Percentiles rank a stretch among this genome's conserved stretches.
These are phyloP conservation scores for Cyanoramphus novaezelandiae DNA, from an alignment of 2,113 vertebrate species.

Conservation along the genomic window DNA sequence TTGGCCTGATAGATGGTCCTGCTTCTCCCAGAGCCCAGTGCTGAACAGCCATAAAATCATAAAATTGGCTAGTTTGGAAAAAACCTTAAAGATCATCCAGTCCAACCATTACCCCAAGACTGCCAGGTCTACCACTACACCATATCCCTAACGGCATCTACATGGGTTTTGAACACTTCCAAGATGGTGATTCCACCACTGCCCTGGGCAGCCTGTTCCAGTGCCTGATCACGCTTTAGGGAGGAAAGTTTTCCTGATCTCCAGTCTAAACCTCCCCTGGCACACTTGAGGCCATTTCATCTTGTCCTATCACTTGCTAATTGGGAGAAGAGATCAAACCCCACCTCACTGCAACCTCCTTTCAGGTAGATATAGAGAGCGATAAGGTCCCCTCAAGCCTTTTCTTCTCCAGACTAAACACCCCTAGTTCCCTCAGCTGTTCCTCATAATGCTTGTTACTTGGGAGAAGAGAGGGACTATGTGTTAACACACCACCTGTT, in stretches of 20 bases:
- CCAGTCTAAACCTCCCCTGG: not conserved
- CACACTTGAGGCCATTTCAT: not conserved
- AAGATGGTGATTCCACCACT: not conserved
- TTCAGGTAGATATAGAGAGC: not conserved
- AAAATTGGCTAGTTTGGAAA: not conserved
- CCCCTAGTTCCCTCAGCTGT: not conserved
- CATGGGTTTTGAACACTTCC: not conserved
- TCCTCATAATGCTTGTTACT: not conserved
- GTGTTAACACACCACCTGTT: accelerated
- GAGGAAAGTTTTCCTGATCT: not conserved
- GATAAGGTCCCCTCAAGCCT: not conserved
- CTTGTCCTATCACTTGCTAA: not conserved
- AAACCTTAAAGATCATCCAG: not conserved
- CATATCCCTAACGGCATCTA: not conserved
- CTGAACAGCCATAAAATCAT: not conserved
- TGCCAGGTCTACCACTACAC: not conserved
- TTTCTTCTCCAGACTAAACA: not conserved
- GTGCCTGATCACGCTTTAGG: not conserved
- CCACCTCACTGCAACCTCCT: not conserved
- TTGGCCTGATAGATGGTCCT: not conserved
- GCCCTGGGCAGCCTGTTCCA: not conserved
- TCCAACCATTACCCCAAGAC: not conserved
- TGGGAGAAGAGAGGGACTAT: not conserved
- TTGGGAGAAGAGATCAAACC: not conserved
- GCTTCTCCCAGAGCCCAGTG: not conserved